Evolutionary conservation across 2,113 vertebrate species (phyloP).

Genomic region (Cisticola juncidis): DNA sequence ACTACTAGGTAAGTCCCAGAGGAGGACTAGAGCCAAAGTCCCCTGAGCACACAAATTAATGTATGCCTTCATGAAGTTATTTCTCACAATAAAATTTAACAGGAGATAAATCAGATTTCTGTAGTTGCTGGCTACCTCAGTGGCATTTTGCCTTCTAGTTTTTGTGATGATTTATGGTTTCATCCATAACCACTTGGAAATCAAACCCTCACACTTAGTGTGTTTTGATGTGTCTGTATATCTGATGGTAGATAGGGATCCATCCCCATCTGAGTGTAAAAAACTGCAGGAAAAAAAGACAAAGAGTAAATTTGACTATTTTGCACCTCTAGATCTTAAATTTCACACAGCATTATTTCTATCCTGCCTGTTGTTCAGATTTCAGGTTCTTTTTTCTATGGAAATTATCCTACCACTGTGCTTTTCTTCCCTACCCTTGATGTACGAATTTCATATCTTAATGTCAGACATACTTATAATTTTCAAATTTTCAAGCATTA

Average conservation of each 20-base stretch:
- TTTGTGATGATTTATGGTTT: neutral
- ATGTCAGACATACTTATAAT: neutral
- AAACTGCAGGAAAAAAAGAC: neutral
- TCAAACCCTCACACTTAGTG: neutral
- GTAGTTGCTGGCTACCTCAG: neutral
- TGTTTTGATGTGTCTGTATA: neutral
- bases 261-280: neutral
- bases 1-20: neutral
- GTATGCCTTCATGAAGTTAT: neutral
- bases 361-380: neutral
- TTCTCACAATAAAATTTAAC: neutral
- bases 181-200: neutral
- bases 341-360: neutral
- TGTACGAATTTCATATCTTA: neutral
- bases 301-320: neutral
- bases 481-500: neutral
- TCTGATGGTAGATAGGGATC: neutral
- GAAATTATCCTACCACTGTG: neutral
- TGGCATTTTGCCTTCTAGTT: neutral
- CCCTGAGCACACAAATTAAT: neutral
- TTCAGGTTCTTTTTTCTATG: neutral
- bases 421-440: neutral
- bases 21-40: neutral
- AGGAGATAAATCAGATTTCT: neutral
- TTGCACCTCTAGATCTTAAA: neutral